phyloP scores from a whole-genome alignment of 2,888 invertebrate species.

The Cylloceria caligata region DNA sequence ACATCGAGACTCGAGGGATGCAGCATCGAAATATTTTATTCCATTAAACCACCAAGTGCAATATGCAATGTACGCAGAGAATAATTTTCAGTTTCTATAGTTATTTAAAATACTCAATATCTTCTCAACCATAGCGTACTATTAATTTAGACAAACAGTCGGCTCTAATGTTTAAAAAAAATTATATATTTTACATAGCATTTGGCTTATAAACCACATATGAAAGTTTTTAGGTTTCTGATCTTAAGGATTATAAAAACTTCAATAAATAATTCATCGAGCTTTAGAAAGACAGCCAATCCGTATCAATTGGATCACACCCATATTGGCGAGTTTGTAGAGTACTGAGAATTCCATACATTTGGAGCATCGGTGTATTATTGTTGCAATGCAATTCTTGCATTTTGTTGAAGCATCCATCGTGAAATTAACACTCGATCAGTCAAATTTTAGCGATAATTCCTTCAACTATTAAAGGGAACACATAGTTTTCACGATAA shows the following conservation, averaged over 20 bases:
- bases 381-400: background rate
- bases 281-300: background rate
- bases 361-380: slow-evolving; percentile 1
- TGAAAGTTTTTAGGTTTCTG: background rate
- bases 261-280: background rate
- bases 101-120: too few relatives aligned
- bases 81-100: slow-evolving; percentile 41
- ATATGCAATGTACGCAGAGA: slow-evolving; percentile 65
- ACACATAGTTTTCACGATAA: background rate
- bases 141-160: too few relatives aligned
- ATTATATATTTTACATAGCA: background rate
- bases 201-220: background rate
- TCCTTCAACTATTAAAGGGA: background rate
- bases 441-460: background rate
- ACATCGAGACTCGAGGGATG: too few relatives aligned
- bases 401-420: background rate
- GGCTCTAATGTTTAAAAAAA: background rate
- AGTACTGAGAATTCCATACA: slow-evolving; percentile 4
- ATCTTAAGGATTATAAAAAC: background rate
- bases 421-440: background rate
- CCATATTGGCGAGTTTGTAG: slow-evolving; percentile 22
- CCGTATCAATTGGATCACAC: slow-evolving; percentile 1
- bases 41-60: slow-evolving; percentile 26
- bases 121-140: too few relatives aligned
- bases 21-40: too few relatives aligned